These are phyloP conservation scores for Gulo gulo DNA, from an alignment of 2,113 vertebrate species.

Conservation along the genomic window DNA sequence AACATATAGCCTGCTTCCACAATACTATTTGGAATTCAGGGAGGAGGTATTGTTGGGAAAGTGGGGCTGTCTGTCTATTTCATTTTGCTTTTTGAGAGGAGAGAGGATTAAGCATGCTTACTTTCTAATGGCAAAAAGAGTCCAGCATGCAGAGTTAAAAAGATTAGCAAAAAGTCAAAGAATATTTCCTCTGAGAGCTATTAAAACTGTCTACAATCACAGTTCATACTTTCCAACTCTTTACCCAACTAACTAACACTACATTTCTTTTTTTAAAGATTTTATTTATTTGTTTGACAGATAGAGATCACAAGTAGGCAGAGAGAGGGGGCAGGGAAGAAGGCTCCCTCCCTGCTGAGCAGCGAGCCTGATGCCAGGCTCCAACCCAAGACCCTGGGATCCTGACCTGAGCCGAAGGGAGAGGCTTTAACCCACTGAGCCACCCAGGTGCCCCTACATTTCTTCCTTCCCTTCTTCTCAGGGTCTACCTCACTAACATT, in stretches of 20 bases:
- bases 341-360: too few species aligned
- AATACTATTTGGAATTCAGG: neutral
- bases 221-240: neutral
- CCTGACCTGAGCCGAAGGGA: too few species aligned
- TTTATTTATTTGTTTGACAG: too few species aligned
- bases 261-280: neutral
- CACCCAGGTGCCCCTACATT: neutral
- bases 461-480: neutral
- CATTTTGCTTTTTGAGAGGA: neutral
- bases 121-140: neutral
- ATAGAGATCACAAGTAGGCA: too few species aligned
- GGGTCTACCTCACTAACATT: neutral
- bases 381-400: too few species aligned
- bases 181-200: neutral
- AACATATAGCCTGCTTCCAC: neutral
- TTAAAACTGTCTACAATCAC: neutral
- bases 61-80: neutral
- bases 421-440: too few species aligned
- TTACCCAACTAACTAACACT: neutral
- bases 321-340: too few species aligned
- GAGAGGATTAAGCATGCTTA: neutral
- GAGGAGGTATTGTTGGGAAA: neutral
- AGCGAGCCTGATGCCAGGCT: too few species aligned
- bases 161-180: neutral
- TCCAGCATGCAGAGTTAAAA: neutral